These are phyloP conservation scores for Cepphus grylle DNA, from an alignment of 2,113 vertebrate genomes.

Conservation along the genomic window DNA sequence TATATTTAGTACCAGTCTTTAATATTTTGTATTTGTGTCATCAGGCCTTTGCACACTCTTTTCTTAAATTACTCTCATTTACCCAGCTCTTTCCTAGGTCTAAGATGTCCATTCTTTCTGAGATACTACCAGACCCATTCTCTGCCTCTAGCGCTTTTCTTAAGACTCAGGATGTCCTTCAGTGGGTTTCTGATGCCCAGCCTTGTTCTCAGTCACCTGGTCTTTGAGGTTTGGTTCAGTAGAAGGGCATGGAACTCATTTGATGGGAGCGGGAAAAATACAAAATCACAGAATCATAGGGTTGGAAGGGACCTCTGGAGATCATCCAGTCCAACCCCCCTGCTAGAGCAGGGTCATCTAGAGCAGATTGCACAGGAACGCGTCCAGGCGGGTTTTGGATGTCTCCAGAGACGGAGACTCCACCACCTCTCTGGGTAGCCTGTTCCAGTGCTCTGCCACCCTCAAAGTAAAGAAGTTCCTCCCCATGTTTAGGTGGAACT, in stretches of 20 bases:
- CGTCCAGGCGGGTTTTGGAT: too few species aligned
- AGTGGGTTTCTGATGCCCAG: background rate
- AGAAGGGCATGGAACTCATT: background rate
- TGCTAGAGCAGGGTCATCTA: too few species aligned
- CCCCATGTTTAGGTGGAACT: too few species aligned
- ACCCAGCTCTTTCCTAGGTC: background rate
- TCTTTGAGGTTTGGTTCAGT: background rate
- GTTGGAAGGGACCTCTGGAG: too few species aligned
- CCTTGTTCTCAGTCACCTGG: background rate
- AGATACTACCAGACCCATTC: background rate
- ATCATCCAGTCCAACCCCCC: too few species aligned
- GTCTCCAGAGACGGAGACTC: too few species aligned
- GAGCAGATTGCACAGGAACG: too few species aligned
- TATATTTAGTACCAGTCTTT: background rate
- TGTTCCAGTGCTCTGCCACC: too few species aligned
- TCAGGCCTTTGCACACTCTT: background rate
- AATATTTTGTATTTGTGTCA: background rate
- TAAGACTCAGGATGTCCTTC: background rate
- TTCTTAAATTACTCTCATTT: background rate
- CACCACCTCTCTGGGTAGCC: too few species aligned
- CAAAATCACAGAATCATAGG: too few species aligned
- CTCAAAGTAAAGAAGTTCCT: too few species aligned
- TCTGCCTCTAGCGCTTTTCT: background rate
- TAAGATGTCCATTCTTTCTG: background rate
- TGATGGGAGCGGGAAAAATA: background rate